Evolutionary conservation across 2,113 vertebrate genomes (phyloP).

Genomic region (Meles meles): DNA sequence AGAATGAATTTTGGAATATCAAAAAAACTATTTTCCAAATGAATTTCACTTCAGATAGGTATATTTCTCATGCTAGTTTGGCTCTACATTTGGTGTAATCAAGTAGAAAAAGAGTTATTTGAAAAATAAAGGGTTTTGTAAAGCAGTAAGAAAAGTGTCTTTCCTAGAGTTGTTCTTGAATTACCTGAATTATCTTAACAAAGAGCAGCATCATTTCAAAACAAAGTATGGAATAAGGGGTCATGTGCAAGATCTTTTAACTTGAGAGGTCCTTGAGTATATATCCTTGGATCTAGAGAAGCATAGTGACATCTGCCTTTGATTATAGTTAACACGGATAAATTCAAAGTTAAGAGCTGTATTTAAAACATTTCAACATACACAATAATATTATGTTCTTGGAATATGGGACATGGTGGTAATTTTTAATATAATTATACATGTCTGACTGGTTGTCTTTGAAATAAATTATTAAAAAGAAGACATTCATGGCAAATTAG

Average conservation of each 20-base stretch:
- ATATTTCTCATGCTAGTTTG: neutral
- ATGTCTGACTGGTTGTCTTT: constrained; percentile 4
- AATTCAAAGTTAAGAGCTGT: neutral
- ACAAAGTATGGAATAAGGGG: neutral
- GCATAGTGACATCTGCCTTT: constrained; percentile 54
- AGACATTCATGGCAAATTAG: constrained; percentile 12
- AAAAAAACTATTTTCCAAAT: neutral
- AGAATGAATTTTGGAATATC: neutral
- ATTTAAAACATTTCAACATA: constrained; percentile 54
- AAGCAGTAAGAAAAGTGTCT: neutral
- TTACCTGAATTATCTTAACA: constrained; percentile 11
- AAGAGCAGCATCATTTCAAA: constrained; percentile 9
- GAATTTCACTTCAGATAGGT: neutral
- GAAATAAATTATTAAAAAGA: constrained; percentile 64
- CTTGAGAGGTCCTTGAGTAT: neutral
- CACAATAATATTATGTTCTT: constrained; percentile 52
- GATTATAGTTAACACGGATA: constrained; percentile 50
- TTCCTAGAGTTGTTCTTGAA: neutral
- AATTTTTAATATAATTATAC: constrained; percentile 64
- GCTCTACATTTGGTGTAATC: neutral
- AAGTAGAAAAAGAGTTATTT: neutral
- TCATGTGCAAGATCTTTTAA: neutral
- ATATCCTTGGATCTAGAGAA: constrained; percentile 19
- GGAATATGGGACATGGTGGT: neutral
- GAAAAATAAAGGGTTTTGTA: neutral